phyloP scores from a whole-genome alignment of 2,888 invertebrate genomes.

The Cryptocephalus primarius region DNA sequence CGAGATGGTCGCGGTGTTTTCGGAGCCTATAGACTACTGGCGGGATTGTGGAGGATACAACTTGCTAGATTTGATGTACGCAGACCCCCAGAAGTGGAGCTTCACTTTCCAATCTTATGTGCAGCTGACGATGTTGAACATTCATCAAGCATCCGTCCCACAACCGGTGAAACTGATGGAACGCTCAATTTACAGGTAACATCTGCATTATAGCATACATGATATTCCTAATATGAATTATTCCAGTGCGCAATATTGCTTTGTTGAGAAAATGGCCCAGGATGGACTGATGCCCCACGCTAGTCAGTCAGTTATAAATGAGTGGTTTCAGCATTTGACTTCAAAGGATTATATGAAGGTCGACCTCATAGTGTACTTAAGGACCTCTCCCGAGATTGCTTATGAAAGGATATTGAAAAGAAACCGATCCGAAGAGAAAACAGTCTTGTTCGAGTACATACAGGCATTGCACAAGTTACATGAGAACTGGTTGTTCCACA shows the following conservation, averaged over 20 bases:
- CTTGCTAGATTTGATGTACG: conserved; percentile 57
- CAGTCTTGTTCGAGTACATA: conserved; percentile 61
- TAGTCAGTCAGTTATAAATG: conserved; percentile 57
- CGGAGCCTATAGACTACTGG: conserved; percentile 78
- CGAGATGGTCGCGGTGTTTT: conserved; percentile 49
- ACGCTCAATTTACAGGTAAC: conserved; percentile 38
- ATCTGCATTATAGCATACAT: too few relatives aligned
- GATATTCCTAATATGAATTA: too few relatives aligned
- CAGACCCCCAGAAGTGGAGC: conserved; percentile 62
- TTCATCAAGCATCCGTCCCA: conserved; percentile 46
- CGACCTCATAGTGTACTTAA: conserved; percentile 70
- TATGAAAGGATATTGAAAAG: conserved; percentile 57
- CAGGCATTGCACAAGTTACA: conserved; percentile 57
- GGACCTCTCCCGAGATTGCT: conserved; percentile 61
- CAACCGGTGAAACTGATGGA: conserved; percentile 54
- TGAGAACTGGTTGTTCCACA: conserved; percentile 58
- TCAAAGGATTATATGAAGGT: conserved; percentile 51
- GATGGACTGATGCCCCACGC: conserved; percentile 52
- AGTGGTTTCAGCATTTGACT: conserved; percentile 66
- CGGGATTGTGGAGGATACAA: conserved; percentile 68
- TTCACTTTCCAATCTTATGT: conserved; percentile 77
- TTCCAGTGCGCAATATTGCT: conserved; percentile 47
- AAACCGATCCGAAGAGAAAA: conserved; percentile 60
- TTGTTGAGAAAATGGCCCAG: conserved; percentile 59
- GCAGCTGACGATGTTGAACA: conserved; percentile 66